Conservation (phyloP, 2,113 vertebrate genomes). For the Pyxicephalus adspersus region DNA sequence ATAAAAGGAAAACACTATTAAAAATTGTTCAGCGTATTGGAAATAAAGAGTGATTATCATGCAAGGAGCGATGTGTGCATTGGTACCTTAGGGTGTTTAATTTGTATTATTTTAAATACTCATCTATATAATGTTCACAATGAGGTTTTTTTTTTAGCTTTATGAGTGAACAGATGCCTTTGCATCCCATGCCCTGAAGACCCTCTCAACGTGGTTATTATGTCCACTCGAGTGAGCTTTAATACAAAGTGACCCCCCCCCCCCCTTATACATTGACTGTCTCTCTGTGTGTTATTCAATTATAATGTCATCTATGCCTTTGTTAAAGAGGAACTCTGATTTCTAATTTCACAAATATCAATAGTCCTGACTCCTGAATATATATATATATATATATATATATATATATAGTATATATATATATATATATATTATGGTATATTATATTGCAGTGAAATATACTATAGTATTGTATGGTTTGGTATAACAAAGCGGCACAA, state of each 20-base stretch:
- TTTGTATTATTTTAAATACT: conserved; percentile 55
- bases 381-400: no score
- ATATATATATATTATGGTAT: no score
- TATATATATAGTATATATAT: no score
- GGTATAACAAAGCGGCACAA: no score
- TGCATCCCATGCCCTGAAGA: conserved; percentile 58
- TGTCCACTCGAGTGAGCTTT: conserved; percentile 60
- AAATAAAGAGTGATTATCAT: conserved; percentile 16
- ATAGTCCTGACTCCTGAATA: no score
- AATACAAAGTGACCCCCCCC: conserved; percentile 45
- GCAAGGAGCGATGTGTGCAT: background rate
- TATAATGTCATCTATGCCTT: conserved; percentile 46
- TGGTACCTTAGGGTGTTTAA: background rate
- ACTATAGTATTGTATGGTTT: no score
- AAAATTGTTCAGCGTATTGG: background rate
- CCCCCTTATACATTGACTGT: conserved; percentile 56
- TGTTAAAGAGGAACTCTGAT: no score
- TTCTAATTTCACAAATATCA: no score
- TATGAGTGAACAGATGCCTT: background rate
- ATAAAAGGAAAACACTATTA: conserved; percentile 30
- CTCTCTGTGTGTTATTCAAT: conserved; percentile 59
- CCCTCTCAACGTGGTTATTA: conserved; percentile 63
- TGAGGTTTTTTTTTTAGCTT: conserved; percentile 55
- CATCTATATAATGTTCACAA: background rate
- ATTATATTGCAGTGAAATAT: no score